phyloP scores from a whole-genome alignment of 2,113 vertebrate genomes.

The Apteryx mantelli region DNA sequence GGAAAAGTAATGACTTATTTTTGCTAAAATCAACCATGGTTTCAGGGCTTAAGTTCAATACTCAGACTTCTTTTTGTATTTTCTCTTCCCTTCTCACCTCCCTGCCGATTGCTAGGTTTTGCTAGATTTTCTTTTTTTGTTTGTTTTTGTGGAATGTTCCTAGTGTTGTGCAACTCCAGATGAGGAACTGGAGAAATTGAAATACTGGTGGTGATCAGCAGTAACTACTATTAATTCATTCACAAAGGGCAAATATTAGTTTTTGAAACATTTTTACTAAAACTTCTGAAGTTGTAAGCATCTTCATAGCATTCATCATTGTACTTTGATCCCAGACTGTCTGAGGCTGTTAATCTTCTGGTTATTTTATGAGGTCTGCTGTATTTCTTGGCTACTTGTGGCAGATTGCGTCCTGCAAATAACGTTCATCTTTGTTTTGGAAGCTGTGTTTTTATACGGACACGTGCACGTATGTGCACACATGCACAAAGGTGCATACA shows the following conservation, averaged over 20 bases:
- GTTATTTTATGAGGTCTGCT: not conserved
- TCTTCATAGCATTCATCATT: not conserved
- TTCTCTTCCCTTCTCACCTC: too few relatives aligned
- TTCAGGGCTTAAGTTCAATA: not conserved
- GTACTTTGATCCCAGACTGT: not conserved
- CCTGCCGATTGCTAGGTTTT: too few relatives aligned
- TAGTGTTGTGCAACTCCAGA: not conserved
- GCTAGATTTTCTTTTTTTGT: too few relatives aligned
- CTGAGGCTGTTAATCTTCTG: not conserved
- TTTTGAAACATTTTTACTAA: not conserved
- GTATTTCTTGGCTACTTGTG: not conserved
- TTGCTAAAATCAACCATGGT: not conserved
- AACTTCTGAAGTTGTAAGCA: not conserved
- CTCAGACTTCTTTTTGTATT: too few relatives aligned
- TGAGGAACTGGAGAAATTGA: not conserved
- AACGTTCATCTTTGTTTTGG: slow-evolving; percentile 53
- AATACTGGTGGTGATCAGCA: not conserved
- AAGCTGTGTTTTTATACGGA: slow-evolving; percentile 42
- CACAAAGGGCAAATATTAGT: not conserved
- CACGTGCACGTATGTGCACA: rapidly evolving
- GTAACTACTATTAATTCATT: not conserved
- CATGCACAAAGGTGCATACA: not conserved
- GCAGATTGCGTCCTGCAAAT: not conserved
- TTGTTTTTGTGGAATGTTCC: not conserved
- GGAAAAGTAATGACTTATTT: not conserved